Conservation (phyloP, 2,888 invertebrate genomes). For the Malacosoma neustria region DNA sequence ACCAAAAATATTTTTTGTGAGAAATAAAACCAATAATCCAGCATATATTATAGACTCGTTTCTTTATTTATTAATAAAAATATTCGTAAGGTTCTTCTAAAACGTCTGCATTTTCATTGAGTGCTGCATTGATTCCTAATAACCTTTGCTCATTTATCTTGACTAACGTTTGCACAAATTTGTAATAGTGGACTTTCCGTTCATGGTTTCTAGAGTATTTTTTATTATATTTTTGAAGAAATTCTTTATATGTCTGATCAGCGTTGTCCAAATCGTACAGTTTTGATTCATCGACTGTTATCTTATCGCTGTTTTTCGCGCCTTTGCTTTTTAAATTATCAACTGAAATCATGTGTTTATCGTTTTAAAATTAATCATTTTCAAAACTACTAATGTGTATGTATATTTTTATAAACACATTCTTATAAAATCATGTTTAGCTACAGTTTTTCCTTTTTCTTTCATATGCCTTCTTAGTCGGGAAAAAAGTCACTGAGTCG, state of each 20-base stretch:
- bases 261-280: constrained; percentile 35
- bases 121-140: constrained; percentile 13
- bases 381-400: no score
- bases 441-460: no score
- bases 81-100: constrained; percentile 28
- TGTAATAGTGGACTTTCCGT: constrained; percentile 24
- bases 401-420: no score
- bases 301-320: not conserved
- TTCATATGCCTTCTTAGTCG: no score
- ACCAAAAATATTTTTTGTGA: no score
- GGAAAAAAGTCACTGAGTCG: no score
- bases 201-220: constrained; percentile 19
- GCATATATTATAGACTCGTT: no score
- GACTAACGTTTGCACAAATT: constrained; percentile 40
- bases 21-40: no score
- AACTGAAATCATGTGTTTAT: no score
- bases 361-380: no score
- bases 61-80: constrained; percentile 19
- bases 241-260: constrained; percentile 26
- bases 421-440: no score
- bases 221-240: constrained; percentile 17
- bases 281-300: constrained; percentile 13
- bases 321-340: constrained; percentile 1
- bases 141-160: constrained; percentile 32
- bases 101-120: constrained; percentile 28